A percentile compares a stretch with the other conserved stretches of the same genome.
Evolutionary conservation across 2,797 vertebrate species (phyloP).

Genomic region (Odontamblyopus lacepedii): DNA sequence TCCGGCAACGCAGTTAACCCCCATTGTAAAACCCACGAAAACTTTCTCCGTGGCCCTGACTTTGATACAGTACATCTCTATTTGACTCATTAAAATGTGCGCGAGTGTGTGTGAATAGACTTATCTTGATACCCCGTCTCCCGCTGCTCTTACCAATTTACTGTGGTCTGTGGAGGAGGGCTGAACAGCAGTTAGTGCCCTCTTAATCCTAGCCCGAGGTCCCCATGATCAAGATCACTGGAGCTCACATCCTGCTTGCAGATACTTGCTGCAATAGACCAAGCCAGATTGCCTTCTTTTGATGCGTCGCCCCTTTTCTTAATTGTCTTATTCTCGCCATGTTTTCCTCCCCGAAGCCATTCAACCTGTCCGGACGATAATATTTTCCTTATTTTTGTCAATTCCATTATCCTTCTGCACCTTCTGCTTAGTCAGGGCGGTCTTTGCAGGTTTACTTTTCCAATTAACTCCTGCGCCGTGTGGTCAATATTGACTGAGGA

Average conservation of each 20-base stretch:
- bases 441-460: conserved; percentile 71
- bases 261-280: conserved; percentile 57
- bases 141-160: conserved; percentile 30
- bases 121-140: conserved; percentile 25
- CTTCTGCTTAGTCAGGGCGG: conserved; percentile 56
- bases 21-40: neutral
- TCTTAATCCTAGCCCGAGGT: conserved; percentile 74
- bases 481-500: conserved; percentile 78
- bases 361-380: conserved; percentile 62
- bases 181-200: conserved; percentile 60
- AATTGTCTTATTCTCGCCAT: conserved; percentile 65
- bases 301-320: conserved; percentile 71
- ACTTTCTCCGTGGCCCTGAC: neutral
- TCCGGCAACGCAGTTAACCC: too few relatives aligned
- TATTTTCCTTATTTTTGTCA: conserved; percentile 53
- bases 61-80: conserved; percentile 10
- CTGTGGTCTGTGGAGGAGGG: conserved; percentile 42
- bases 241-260: conserved; percentile 65
- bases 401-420: conserved; percentile 68
- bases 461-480: conserved; percentile 68
- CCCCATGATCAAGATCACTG: conserved; percentile 70
- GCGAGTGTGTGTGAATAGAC: conserved; percentile 13
- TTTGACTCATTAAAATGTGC: conserved; percentile 19
- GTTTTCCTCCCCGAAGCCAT: conserved; percentile 55
- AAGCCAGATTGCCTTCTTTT: conserved; percentile 68